Percentiles rank a stretch among this genome's conserved stretches.
These are phyloP conservation scores for Drosophila meridiana DNA, from an alignment of 2,888 invertebrate genomes.

Conservation along the genomic window DNA sequence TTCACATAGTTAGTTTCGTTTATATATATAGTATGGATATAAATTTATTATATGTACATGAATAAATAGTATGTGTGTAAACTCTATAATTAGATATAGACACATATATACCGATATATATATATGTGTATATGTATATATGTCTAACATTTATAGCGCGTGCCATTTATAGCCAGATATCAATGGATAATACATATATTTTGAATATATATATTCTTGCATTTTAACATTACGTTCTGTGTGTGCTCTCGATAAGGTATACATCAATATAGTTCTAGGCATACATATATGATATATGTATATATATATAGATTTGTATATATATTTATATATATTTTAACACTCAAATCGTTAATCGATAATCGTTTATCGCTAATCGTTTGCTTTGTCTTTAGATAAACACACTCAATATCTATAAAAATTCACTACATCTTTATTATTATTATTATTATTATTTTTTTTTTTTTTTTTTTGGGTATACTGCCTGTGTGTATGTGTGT, in stretches of 20 bases:
- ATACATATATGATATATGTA: slow-evolving; percentile 12
- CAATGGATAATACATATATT: slow-evolving; percentile 66
- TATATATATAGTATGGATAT: slow-evolving; percentile 27
- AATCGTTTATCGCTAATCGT: slow-evolving; percentile 25
- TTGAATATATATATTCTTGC: slow-evolving; percentile 66
- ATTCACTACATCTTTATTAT: slow-evolving; percentile 29
- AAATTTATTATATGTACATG: slow-evolving; percentile 58
- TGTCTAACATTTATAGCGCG: slow-evolving; percentile 56
- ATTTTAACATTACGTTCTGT: slow-evolving; percentile 45
- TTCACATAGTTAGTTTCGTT: slow-evolving; percentile 33
- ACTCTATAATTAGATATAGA: not conserved
- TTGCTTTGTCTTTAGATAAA: slow-evolving; percentile 10
- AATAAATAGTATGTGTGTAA: slow-evolving; percentile 56
- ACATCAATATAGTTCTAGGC: slow-evolving; percentile 17
- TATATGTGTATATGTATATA: slow-evolving; percentile 23
- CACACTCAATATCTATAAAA: slow-evolving; percentile 32
- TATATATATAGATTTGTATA: slow-evolving; percentile 23
- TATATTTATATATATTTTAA: slow-evolving; percentile 32
- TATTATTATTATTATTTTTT: not conserved
- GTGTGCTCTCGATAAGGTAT: slow-evolving; percentile 33
- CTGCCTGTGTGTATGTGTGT: slow-evolving; percentile 11
- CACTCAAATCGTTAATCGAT: slow-evolving; percentile 43
- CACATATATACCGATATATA: not conserved
- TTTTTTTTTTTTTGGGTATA: slow-evolving; percentile 5
- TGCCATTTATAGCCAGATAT: slow-evolving; percentile 50